Evolutionary conservation across 1,140 invertebrate species (phyloP).

Genomic region (Pectinophora gossypiella): DNA sequence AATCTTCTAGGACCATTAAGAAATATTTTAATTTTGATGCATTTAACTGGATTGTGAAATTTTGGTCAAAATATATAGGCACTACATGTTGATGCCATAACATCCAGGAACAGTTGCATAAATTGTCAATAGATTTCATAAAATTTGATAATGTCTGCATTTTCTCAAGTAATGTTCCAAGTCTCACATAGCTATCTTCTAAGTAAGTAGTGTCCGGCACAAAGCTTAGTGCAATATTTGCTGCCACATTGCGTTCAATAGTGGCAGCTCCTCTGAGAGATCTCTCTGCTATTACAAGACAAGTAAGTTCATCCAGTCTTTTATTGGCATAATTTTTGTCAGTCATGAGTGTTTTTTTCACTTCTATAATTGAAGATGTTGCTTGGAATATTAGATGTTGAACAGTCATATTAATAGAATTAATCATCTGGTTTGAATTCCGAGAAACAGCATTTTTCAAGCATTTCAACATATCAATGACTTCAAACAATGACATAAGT

Average conservation of each 20-base stretch:
- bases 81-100: constrained; percentile 89
- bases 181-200: constrained; percentile 73
- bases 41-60: constrained; percentile 80
- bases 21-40: constrained; percentile 80
- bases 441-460: constrained; percentile 80
- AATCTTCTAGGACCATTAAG: constrained; percentile 80
- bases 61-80: constrained; percentile 84
- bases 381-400: constrained; percentile 83
- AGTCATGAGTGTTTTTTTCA: constrained; percentile 67
- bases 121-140: constrained; percentile 75
- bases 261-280: constrained; percentile 83
- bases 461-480: constrained; percentile 89
- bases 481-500: constrained; percentile 84
- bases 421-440: constrained; percentile 77
- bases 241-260: constrained; percentile 78
- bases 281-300: constrained; percentile 83
- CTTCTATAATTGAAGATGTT: constrained; percentile 75
- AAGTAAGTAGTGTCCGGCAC: constrained; percentile 75
- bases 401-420: constrained; percentile 79
- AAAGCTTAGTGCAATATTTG: constrained; percentile 82
- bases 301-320: constrained; percentile 78
- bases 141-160: constrained; percentile 80
- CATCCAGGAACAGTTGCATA: constrained; percentile 86
- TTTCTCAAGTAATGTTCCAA: constrained; percentile 77
- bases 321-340: constrained; percentile 72